Conservation (phyloP, 2,113 vertebrate species). For the Centropristis striata region DNA sequence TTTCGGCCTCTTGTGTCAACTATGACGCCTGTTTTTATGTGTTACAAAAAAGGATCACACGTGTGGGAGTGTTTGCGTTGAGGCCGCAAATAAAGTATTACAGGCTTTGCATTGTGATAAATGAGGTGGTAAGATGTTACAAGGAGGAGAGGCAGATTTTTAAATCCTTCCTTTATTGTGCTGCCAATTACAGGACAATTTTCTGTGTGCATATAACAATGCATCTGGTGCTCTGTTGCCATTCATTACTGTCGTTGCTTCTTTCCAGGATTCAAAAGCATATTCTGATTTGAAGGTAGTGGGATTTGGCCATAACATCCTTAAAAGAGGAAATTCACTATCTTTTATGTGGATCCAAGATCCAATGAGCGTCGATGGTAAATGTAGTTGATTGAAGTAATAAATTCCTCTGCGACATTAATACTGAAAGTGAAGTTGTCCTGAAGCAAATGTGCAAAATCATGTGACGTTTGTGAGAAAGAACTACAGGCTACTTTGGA, state of each 20-base stretch:
- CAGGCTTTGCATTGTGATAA: constrained; percentile 11
- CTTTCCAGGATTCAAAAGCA: constrained; percentile 14
- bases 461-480: no score
- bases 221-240: constrained; percentile 15
- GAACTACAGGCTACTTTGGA: no score
- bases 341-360: no score
- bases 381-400: no score
- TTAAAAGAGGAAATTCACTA: neutral
- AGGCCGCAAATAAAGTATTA: constrained; percentile 28
- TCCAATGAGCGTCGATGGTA: no score
- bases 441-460: no score
- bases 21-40: neutral
- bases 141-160: constrained; percentile 5
- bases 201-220: neutral
- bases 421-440: no score
- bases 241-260: neutral
- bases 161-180: constrained; percentile 5
- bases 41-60: constrained; percentile 6
- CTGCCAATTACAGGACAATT: constrained; percentile 2
- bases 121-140: constrained; percentile 1
- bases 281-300: neutral
- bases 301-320: neutral
- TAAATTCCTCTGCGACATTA: no score
- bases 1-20: constrained; percentile 30
- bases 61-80: neutral